These are phyloP conservation scores for Lacerta bilineata DNA, from an alignment of 2,797 vertebrate species.

Conservation along the genomic window DNA sequence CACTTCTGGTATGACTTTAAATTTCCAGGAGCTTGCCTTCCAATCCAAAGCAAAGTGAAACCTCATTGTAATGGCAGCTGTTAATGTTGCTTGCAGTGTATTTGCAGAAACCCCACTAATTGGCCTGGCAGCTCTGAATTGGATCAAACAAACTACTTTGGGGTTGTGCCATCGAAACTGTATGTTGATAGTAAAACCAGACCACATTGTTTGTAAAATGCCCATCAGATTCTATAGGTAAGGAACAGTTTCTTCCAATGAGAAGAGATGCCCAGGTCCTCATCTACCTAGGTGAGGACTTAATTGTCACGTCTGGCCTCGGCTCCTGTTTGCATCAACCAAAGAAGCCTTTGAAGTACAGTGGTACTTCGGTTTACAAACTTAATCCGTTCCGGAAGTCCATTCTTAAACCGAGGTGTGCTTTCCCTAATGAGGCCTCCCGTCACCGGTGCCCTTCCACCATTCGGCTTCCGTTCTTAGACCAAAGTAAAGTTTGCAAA, in stretches of 20 bases:
- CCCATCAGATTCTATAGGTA: no score
- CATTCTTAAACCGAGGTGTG: no score
- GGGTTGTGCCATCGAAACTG: no score
- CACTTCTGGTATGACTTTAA: background rate
- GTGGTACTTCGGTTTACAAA: no score
- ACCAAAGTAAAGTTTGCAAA: no score
- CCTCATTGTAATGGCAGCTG: background rate
- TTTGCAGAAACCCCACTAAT: background rate
- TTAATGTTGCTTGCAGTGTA: background rate
- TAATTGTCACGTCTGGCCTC: background rate
- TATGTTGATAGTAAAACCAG: background rate
- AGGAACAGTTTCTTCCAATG: background rate
- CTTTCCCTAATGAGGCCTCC: no score
- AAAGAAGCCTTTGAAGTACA: background rate
- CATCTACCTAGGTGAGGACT: background rate
- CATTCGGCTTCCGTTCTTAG: no score
- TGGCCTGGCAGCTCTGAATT: background rate
- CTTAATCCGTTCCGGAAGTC: no score
- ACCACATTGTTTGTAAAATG: background rate
- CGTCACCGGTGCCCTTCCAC: no score
- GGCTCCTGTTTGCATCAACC: no score
- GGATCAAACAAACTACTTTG: background rate
- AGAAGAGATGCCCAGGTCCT: background rate
- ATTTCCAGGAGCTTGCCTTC: background rate
- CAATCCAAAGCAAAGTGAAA: background rate